Evolutionary conservation across 64 coral and sea anemone species (phyloP).

Genomic region (Actinia equina): DNA sequence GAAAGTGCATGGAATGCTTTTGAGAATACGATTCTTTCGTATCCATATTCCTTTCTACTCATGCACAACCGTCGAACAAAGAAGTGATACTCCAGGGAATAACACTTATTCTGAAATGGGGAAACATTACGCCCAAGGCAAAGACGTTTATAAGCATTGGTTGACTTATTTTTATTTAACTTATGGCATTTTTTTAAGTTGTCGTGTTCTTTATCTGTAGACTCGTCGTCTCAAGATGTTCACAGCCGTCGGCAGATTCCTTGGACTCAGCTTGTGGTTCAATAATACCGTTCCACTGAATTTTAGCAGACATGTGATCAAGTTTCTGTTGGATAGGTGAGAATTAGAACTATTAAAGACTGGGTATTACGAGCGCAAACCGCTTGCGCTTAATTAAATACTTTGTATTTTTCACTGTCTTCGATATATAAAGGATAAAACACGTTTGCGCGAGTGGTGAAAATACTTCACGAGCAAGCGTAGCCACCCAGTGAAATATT

Average conservation of each 20-base stretch:
- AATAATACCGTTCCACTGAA: slow-evolving; percentile 84
- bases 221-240: slow-evolving; percentile 86
- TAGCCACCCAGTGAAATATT: too few species aligned
- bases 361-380: too few species aligned
- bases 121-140: too few species aligned
- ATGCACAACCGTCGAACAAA: too few species aligned
- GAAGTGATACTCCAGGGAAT: too few species aligned
- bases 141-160: too few species aligned
- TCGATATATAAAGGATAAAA: background rate
- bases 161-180: background rate
- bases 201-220: slow-evolving; percentile 26
- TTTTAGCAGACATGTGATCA: slow-evolving; percentile 88
- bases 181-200: background rate
- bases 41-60: too few species aligned
- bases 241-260: slow-evolving; percentile 75
- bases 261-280: slow-evolving; percentile 89
- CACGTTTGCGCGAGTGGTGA: too few species aligned
- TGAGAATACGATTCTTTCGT: background rate
- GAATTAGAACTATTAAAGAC: background rate
- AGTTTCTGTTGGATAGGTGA: slow-evolving; percentile 71
- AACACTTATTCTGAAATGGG: too few species aligned
- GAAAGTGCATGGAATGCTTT: background rate
- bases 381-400: too few species aligned
- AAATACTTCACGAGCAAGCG: too few species aligned
- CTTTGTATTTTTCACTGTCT: too few species aligned